phyloP scores from a whole-genome alignment of 2,113 vertebrate species.

The Xyliphius kryptos region DNA sequence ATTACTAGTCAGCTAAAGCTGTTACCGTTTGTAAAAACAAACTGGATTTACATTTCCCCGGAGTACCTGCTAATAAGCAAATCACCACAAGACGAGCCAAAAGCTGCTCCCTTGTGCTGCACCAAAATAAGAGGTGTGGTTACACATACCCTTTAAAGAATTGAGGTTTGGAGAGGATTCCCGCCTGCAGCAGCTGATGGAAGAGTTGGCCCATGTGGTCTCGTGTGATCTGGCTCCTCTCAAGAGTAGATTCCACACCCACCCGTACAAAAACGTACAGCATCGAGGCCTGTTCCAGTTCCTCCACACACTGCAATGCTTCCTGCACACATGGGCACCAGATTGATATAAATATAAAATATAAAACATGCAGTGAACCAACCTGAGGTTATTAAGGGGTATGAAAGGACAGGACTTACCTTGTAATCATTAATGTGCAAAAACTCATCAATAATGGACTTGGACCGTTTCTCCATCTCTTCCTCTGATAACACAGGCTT shows the following conservation, averaged over 20 bases:
- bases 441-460: constrained; percentile 95
- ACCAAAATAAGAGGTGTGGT: neutral
- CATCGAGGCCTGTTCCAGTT: constrained; percentile 72
- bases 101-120: too few species aligned
- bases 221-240: constrained; percentile 90
- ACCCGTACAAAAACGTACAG: constrained; percentile 82
- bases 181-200: constrained; percentile 80
- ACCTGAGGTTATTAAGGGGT: too few species aligned
- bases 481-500: constrained; percentile 76
- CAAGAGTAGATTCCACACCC: constrained; percentile 90
- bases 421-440: constrained; percentile 97
- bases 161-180: constrained; percentile 79
- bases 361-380: too few species aligned
- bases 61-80: too few species aligned
- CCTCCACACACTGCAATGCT: constrained; percentile 88
- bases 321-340: constrained; percentile 65
- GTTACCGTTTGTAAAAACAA: too few species aligned
- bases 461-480: constrained; percentile 85
- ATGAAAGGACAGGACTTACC: constrained; percentile 55
- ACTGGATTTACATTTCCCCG: too few species aligned
- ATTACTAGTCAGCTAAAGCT: too few species aligned
- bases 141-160: constrained; percentile 86
- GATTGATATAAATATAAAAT: too few species aligned
- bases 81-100: too few species aligned
- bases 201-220: constrained; percentile 94